These are phyloP conservation scores for Gallinago undulata DNA, from an alignment of 2,113 vertebrate genomes.

Conservation along the genomic window DNA sequence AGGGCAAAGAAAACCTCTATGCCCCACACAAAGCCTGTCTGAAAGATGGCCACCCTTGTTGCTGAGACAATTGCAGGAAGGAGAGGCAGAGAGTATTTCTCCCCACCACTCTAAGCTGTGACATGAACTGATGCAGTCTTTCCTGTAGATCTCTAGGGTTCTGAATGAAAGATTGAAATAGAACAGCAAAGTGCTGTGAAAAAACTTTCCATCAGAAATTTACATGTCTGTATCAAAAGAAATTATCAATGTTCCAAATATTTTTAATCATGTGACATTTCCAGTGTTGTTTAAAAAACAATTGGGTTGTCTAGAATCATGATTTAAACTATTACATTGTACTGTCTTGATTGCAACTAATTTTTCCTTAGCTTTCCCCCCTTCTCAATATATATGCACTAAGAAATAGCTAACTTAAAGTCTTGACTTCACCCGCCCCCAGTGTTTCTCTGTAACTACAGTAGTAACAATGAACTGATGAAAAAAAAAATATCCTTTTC, in stretches of 20 bases:
- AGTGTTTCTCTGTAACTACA: background rate
- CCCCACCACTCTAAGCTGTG: background rate
- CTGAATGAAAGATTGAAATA: background rate
- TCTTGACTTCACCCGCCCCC: background rate
- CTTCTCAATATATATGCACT: background rate
- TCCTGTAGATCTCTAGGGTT: background rate
- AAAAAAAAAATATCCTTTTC: background rate
- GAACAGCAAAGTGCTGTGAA: background rate
- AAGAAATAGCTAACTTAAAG: background rate
- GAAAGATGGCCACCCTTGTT: background rate
- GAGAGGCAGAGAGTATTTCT: background rate
- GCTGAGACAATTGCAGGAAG: background rate
- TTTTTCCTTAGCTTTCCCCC: background rate
- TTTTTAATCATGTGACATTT: background rate
- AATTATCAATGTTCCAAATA: background rate
- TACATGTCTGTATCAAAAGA: background rate
- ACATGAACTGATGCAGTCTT: background rate
- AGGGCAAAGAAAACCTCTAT: background rate
- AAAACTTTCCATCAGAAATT: background rate
- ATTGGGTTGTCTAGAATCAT: background rate
- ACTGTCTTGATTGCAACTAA: background rate
- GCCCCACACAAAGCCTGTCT: background rate
- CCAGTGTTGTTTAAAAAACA: background rate
- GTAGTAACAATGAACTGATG: background rate
- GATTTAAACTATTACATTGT: background rate